phyloP scores from a whole-genome alignment of 1,140 invertebrate species.

The Hylaeus volcanicus region DNA sequence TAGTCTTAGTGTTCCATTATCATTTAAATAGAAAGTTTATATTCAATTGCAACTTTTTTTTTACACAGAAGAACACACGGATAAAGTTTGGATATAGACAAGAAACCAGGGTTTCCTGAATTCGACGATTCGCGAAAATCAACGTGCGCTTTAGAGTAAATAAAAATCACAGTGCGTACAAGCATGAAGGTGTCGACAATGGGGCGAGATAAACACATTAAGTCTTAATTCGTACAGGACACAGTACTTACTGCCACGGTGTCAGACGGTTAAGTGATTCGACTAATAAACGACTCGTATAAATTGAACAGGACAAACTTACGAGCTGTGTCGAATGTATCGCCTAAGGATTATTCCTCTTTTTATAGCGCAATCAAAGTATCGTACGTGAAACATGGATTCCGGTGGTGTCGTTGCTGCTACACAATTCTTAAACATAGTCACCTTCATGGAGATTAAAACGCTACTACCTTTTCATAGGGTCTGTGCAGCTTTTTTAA shows the following conservation, averaged over 20 bases:
- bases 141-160: neutral
- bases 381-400: neutral
- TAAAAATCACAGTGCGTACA: constrained; percentile 11
- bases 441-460: neutral
- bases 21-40: neutral
- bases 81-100: neutral
- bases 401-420: too few species aligned
- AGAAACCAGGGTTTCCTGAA: neutral
- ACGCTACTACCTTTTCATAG: too few species aligned
- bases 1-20: neutral
- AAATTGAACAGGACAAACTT: constrained; percentile 21
- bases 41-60: neutral
- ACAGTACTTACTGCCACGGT: neutral
- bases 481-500: too few species aligned
- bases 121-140: neutral
- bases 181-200: neutral
- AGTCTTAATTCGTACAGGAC: constrained; percentile 8
- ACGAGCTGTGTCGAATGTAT: constrained; percentile 1
- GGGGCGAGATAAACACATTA: neutral
- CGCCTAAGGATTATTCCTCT: neutral
- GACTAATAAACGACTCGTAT: neutral
- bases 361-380: neutral
- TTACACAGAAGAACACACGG: neutral
- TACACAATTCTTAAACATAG: neutral
- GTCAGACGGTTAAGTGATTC: neutral